Evolutionary conservation across 1,140 invertebrate species (phyloP), one percentile per base, ranked within the genome.

Genomic region (Drosophila virilis): DNA sequence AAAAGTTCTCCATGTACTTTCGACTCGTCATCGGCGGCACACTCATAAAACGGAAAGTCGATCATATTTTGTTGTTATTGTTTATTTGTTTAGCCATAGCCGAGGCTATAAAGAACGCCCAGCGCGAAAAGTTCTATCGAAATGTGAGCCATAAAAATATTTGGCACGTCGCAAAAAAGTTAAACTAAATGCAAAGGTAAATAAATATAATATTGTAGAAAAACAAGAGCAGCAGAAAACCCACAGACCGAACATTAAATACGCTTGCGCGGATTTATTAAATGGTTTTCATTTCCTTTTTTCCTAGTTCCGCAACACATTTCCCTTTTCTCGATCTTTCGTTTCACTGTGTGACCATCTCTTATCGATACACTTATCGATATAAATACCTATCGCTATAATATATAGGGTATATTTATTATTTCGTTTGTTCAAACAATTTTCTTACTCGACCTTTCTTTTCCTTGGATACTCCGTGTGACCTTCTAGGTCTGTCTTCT

Each of bases 71-170:
- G 57, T 48, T 74, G 59, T 67, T 77, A 35, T 70, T 90, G 85
- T 90, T 89, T 89, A 58, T 90, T 89, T 89, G 55, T 90, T 80
- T 89, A 42, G 50, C 69, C 55, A 48, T 17, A 59, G 50, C 69
- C 55, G 28, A 6, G 55, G 54, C 58, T 48, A 79, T 72, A 70
- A 84, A 80, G 57, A 64, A 80, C 60, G 60, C 51, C 80, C 65
- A 69, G 73, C 62, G 83, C 68, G 13, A 80, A 73, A 64, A 82
- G 65, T 89, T 86, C 84, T 80, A 80, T 77, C 79, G 79, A 83
- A 65, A 88, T 68, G 64, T 32, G 55, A 62, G 59, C 46, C 51
- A 83, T 89, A 88, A 86, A 88, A 78, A 55, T 64, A 78, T 88
- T 72, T 86, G 77, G 74, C 70, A 45, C 82, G 46, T 60, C 54